Base-by-base conservation (phyloP, 2,113 vertebrate genomes). In the Casuarius casuarius region DNA sequence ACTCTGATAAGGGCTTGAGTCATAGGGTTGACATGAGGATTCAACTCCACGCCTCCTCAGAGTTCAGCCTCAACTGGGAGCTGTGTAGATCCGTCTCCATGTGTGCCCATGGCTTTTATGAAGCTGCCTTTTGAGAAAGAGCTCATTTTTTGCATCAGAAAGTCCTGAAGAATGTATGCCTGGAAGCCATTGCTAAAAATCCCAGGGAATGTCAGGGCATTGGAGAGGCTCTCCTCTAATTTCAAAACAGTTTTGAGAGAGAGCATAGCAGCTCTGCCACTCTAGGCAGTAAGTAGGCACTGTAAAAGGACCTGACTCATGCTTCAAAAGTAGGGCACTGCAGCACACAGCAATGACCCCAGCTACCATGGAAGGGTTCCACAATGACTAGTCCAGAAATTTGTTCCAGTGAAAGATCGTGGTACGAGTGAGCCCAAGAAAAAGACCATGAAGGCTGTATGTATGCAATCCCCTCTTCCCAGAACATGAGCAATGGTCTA, bases 341-440 rank as follows among this genome's bases (percentile, higher is more conserved):
- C 19, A n/a, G 51, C 3, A 2, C 0, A 1, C n/a, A 0, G 0
- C 2, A 26, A 33, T 9, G 33, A 84, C 12, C 6, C 5, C 35
- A 76, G 74, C 33, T 91, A 42, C 42, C 0, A 1, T 29, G 70
- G 70, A 18, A 22, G 68, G 38, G 28, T 13, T 82, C 80, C 79
- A 29, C 23, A 26, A 14, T 2, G 59, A 25, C 33, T 79, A 2
- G 51, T 76, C 28, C 74, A 87, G n/a, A 68, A 83, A 14, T 11
- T 31, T 84, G 33, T 44, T 88, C 26, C 40, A 40, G 4, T 44
- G 35, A 48, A 66, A 79, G 52, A 59, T 51, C 20, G 10, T 25
- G 18, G 4, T 40, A n/a, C 25, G 38, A 18, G 31, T 61, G 67
- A 67, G 15, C 33, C 22, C 33, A 35, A 38, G 84, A 51, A 68